Percentiles rank a stretch among this genome's conserved stretches.
These are phyloP conservation scores for Pteropus rufus DNA, from an alignment of 2,797 vertebrate species.

Conservation along the genomic window DNA sequence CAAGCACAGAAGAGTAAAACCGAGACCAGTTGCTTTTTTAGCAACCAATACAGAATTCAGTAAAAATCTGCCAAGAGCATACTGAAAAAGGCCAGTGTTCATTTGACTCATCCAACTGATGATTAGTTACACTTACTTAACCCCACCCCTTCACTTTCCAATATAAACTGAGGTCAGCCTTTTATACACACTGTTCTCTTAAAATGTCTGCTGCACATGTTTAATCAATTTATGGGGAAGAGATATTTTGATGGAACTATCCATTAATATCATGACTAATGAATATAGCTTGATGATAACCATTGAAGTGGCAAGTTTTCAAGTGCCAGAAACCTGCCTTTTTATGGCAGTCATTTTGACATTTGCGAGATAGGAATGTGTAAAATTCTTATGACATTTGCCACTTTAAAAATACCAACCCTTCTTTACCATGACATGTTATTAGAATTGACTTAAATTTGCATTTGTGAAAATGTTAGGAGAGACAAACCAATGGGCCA, in stretches of 20 bases:
- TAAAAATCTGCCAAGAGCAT: constrained; percentile 65
- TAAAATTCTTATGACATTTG: neutral
- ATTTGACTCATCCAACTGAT: constrained; percentile 51
- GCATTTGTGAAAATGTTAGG: constrained; percentile 53
- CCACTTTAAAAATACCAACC: constrained; percentile 46
- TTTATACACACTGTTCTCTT: neutral
- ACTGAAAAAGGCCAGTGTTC: constrained; percentile 54
- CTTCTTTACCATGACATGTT: constrained; percentile 25
- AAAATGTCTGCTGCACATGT: neutral
- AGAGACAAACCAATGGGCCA: neutral
- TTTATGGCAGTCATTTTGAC: constrained; percentile 48
- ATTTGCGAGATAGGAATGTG: constrained; percentile 35
- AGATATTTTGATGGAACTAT: neutral
- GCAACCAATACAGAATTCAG: constrained; percentile 71
- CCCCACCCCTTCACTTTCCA: neutral
- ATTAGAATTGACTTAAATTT: constrained; percentile 57
- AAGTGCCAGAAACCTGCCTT: neutral
- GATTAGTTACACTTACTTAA: neutral
- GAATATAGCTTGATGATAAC: constrained; percentile 32
- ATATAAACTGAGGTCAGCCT: neutral
- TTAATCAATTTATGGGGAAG: neutral
- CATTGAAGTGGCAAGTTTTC: neutral
- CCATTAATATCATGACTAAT: neutral
- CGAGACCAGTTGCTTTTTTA: constrained; percentile 72
- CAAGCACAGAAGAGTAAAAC: constrained; percentile 72